These are phyloP conservation scores for Dascillus cervinus DNA, from an alignment of 2,888 invertebrate genomes.

Conservation along the genomic window DNA sequence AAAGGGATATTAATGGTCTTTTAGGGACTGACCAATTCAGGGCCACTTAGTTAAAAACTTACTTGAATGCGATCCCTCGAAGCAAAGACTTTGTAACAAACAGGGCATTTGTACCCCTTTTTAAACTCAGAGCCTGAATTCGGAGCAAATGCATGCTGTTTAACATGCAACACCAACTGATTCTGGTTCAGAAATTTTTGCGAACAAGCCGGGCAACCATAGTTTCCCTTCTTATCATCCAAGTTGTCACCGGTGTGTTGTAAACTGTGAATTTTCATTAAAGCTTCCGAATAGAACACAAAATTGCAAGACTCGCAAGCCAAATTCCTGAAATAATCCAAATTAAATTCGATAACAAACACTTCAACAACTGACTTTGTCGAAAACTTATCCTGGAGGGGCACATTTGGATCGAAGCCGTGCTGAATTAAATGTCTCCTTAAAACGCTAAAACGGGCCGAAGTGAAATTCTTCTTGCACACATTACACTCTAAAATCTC, in stretches of 20 bases:
- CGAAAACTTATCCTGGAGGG: conserved; percentile 29
- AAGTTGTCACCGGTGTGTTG: conserved; percentile 28
- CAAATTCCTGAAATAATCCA: too few species aligned
- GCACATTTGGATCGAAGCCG: conserved; percentile 19
- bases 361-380: too few species aligned
- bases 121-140: conserved; percentile 17
- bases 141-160: conserved; percentile 17
- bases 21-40: too few species aligned
- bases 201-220: conserved; percentile 32
- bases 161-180: conserved; percentile 30
- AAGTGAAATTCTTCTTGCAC: conserved; percentile 29
- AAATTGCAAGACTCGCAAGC: conserved; percentile 13
- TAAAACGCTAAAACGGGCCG: conserved; percentile 26
- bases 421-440: conserved; percentile 31
- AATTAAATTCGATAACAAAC: too few species aligned
- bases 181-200: conserved; percentile 30
- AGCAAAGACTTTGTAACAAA: conserved; percentile 59
- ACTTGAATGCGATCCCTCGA: conserved; percentile 53
- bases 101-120: conserved; percentile 49
- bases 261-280: conserved; percentile 31
- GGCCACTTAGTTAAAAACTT: too few species aligned
- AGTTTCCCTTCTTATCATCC: conserved; percentile 22
- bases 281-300: conserved; percentile 13
- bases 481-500: conserved; percentile 31
- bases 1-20: too few species aligned